Base-by-base conservation (phyloP, 2,888 invertebrate genomes). In the Pterostichus niger region DNA sequence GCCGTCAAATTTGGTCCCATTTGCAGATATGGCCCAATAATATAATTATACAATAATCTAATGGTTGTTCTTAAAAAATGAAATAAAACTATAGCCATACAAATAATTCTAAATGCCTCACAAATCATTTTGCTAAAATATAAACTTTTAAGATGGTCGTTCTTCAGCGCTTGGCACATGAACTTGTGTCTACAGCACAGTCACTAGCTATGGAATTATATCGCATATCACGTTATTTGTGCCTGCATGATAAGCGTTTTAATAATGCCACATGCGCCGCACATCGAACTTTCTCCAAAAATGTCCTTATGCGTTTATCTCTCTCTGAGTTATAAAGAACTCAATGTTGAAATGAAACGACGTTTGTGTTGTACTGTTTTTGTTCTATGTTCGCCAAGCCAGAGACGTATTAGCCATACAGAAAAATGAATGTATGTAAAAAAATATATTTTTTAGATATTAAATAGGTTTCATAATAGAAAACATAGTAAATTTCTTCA, bases 1-100 rank as follows among this genome's bases (percentile, higher is more conserved):
- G 93, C 92, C 87, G 92, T 93, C 84, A 95, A 92, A 89, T 96
- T 92, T 83, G 90, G 89, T 56, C 89, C 88, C 84, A 90, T 88
- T 84, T 89, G 88, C 17, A 95, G 91, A 86, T 91, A 91, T 80
- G 92, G 90, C 6, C 92, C 92, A 15, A 94, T 88, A 61, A 90
- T 87, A 86, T 89, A 88, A 73, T 88, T 87, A 85, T 90, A 91
- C 11, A 90, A 78, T 75, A 88, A 83, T 84, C 85, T 86, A 7
- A 93, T 86, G 44, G 91, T 88, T 49, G 93, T 93, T 24, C 93
- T 92, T 79, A 93, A 86, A 52, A 93, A 76, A 85, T 89, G 89
- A 84, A 89, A 88, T 5, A 87, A 88, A 46, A 92, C 86, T 61
- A 89, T 86, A 4, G 88, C 85, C 84, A 91, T 86, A 85, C 91